A percentile compares a stretch with the other conserved stretches of the same genome.
These are phyloP conservation scores for Micronisus gabar DNA, from an alignment of 2,113 vertebrate genomes.

Conservation along the genomic window DNA sequence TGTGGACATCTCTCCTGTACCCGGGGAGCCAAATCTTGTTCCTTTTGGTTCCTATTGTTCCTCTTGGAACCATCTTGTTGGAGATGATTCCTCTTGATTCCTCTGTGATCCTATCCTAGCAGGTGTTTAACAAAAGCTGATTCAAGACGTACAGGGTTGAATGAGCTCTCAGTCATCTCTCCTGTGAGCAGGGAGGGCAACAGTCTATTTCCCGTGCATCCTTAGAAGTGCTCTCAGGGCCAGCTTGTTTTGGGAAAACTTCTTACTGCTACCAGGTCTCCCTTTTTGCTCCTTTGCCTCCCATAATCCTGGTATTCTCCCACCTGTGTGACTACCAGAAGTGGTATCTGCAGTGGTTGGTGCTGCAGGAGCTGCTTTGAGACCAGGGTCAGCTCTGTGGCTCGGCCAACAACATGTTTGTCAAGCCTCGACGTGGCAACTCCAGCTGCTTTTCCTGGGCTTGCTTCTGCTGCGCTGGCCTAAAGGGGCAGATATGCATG, in stretches of 20 bases:
- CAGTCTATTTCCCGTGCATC: neutral
- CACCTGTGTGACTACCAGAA: neutral
- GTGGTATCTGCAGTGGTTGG: neutral
- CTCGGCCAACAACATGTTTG: accelerated
- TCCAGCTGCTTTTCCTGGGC: neutral
- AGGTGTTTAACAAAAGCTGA: neutral
- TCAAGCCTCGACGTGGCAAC: neutral
- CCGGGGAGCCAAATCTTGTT: neutral
- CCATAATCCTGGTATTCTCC: neutral
- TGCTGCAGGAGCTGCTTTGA: neutral
- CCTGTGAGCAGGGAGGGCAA: neutral
- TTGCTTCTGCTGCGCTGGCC: neutral
- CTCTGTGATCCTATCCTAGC: neutral
- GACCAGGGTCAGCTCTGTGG: neutral
- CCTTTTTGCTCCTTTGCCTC: neutral
- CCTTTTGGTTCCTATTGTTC: neutral
- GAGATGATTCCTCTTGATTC: neutral
- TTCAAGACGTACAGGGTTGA: neutral
- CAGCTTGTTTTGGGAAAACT: neutral
- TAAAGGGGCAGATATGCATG: neutral
- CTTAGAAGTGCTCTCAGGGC: neutral
- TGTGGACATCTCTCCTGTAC: neutral
- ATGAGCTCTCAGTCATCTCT: neutral
- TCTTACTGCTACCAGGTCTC: neutral
- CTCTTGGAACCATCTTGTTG: too few relatives aligned